Evolutionary conservation across 2,797 vertebrate species (phyloP), one percentile per base, ranked within the genome.

Genomic region (Hydrocynus forskahlii): DNA sequence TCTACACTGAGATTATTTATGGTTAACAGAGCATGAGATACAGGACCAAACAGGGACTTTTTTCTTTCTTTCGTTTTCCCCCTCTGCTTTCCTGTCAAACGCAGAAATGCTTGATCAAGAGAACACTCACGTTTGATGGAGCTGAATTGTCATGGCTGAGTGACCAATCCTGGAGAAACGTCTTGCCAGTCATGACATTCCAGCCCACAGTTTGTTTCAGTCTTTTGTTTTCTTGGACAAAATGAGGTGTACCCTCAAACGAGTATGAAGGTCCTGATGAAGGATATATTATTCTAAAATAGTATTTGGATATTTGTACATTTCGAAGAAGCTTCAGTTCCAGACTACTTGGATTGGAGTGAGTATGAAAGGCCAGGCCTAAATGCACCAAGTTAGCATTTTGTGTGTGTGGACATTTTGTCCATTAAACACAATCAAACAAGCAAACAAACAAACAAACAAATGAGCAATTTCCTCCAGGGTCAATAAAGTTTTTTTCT

Each of bases 21-120:
- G 77, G 77, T 85, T 80, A 82, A 80, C 73, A 82, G 67, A 85
- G 66, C 83, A 80, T 82, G 73, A 76, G 68, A 82, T 85, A 82
- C 70, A 73, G 69, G 79, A 73, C 67, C 73, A 82, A 85, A 76
- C 62, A 38, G 50, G 75, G 63, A 10, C 52, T 75, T 45, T 55
- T 68, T 75, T 63, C 6, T 1, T 17, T 38, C 19, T 19, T 38
- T 35, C 5, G 16, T 40, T 57, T 67, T 60, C 10, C 16, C 16
- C 13, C 48, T 52, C 7, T 35, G 25, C 38, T 66, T 66, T 40
- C 35, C 63, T 5, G 69, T 74, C 81, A 82, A 73, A 74, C 0
- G 23, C 40, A 77, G 38, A 77, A 77, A 82, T 66, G 7, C 80
- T 78, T 78, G 69, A 82, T 68, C 75, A 77, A 78, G 48, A 52